Base-by-base conservation (phyloP, 2,113 vertebrate species). In the Antidorcas marsupialis region DNA sequence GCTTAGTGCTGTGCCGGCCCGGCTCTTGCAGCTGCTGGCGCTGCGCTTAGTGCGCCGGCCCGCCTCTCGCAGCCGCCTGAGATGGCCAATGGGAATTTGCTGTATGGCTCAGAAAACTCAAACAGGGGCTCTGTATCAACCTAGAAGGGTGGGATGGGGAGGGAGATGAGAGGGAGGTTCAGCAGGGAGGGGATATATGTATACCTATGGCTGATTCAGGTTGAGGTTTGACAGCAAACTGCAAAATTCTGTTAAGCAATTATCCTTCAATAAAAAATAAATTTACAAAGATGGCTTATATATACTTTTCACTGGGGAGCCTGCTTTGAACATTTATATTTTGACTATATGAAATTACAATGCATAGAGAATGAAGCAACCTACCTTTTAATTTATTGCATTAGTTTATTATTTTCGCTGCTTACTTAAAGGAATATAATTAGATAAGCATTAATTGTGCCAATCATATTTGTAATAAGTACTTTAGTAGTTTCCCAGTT, bases 251-350 rank as follows among this genome's bases (percentile, higher is more conserved):
- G 67, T 12, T 23, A 74, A 74, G 19, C 19, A 74, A 23, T 74
- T 74, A 74, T 39, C 67, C n/a, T 71, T 74, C 67, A 74, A 74
- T 74, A 39, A 71, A 71, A 71, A 74, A 74, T 39, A 39, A 71
- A 23, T 67, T 67, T 21, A 5, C 36, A 71, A 36, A 36, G 4
- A 71, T 71, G 67, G 10, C 67, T 71, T 91, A 36, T 21, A 33
- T 62, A 30, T 19, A 84, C 14, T 88, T 95, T 95, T 96, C 81
- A 91, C 36, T 36, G 39, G 15, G 62, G 33, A 83, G 47, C 50
- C 47, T 74, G 36, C 53, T 92, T 76, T 94, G 47, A 85, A 94
- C 92, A 60, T 52, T 79, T 94, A 4, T 53, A 45, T 95, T 95
- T 87, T 85, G 10, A 84, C 79, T 86, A 6, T 89, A 45, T 71